Evolutionary conservation across 1,140 invertebrate species (phyloP), one percentile per base, ranked within the genome.

Genomic region (Bursaphelenchus mucronatus): DNA sequence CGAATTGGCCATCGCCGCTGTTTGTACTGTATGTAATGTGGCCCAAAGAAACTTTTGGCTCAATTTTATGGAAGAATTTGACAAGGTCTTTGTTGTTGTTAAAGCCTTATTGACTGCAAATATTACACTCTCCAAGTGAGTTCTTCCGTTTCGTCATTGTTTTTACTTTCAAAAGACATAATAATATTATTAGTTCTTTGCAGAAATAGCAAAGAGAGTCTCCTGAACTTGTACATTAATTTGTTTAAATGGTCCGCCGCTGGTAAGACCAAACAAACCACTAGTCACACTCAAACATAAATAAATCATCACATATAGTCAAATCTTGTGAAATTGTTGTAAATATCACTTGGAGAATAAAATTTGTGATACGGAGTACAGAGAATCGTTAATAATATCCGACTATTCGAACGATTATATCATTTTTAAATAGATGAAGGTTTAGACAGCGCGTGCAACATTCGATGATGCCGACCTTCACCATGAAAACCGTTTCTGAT

Each of bases 241-340:
- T 44, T 59, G 13, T 59, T 59, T 44, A 59, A 59, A 50, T 59
- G 57, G 57, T 59, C 57, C 11, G 57, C 57, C 3, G 52, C 57
- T 15, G 40, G 40, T 50, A 2, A 59, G 40, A 11, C 57, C 1
- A 59, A 59, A 50, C 45, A 11, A 39, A 59, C 57, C 17, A 44
- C 57, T 13, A 39, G 13, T 11, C 45, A 39, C 11, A 59, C 57
- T 41, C 57, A 59, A 43, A 39, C 57, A 1, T 30, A 39, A 8
- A n/a, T 47, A 47, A n/a, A 4, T 49, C 13, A 49, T 49, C 47
- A 17, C 6, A 49, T 30, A 1, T 30, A 30, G 30, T 30, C 30
- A 30, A 30, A 30, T 30, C 30, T 1, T 30, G 30, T 30, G 5
- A 30, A 30, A 30, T 30, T 30, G 30, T 30, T 30, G 30, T 30